Base-by-base conservation (phyloP, 2,797 vertebrate species). In the Malurus splendens region DNA sequence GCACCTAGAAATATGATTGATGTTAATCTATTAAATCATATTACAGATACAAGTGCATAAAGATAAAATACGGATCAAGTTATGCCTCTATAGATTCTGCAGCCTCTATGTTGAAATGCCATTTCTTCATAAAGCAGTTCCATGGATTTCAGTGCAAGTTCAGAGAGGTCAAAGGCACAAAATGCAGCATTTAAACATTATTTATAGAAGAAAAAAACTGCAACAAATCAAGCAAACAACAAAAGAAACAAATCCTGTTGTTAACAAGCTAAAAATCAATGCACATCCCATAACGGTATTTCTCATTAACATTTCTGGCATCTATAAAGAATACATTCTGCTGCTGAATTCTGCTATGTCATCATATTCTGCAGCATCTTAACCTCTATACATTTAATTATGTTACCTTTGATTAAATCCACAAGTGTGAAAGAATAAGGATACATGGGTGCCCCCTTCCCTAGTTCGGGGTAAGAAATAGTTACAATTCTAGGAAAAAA, bases 1-100 rank as follows among this genome's bases (percentile, higher is more conserved):
- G 86, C 98, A 98, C 82, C 98, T 98, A 91, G 25, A 95, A 90
- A 87, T 4, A 15, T 70, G 54, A 96, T 52, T 77, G 14, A 86
- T 56, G 85, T 79, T 18, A 28, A 56, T 65, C 47, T 38, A 71
- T 61, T 57, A 76, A 45, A 66, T 71, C 8, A 47, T 13, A 45
- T 17, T 9, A 56, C 45, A 86, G 2, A 79, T 12, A 15, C 3
- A 70, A n/a, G 10, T 7, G 5, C 8, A 9, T n/a, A 42, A 9
- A 54, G 28, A 23, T 28, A 70, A 83, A 9, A 68, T 41, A 78
- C 41, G 24, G 60, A n/a, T 18, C 11, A 19, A 85, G 3, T 50
- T 59, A 52, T 32, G 9, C 7, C 6, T n/a, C n/a, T n/a, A 59
- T 18, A 75, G 22, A 73, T 81, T 51, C 27, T 85, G 66, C 16